Evolutionary conservation across 2,888 invertebrate species (phyloP), one percentile per base, ranked within the genome.

Genomic region (Drosophila quinaria): DNA sequence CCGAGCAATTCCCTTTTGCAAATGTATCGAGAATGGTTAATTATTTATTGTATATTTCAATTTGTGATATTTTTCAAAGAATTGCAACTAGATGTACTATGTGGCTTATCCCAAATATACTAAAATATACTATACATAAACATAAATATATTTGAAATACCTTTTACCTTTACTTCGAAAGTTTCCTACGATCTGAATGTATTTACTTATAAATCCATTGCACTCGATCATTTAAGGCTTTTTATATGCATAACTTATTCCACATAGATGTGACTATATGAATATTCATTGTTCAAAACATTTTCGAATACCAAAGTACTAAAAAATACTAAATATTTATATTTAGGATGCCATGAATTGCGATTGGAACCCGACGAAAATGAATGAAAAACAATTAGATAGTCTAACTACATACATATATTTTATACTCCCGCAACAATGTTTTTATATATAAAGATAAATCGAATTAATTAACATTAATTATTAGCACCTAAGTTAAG

Each of bases 51-150:
- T 80, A 78, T 82, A 87, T 84, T 89, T 89, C 74, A 68, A 87
- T 87, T 87, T 87, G 87, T 87, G 87, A 87, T 87, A 87, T 87
- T 89, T 86, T 87, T 89, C 68, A 82, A 87, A 85, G 82, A 87
- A 85, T 87, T 87, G 78, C 82, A 81, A 82, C 88, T 84, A 87
- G 86, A 71, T 71, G 51, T 87, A 87, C 87, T 89, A 84, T 84
- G 89, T 86, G 89, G 89, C 86, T 86, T 89, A 87, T 69, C 69
- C 84, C 78, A 54, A 75, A 75, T 39, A 69, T 42, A 60, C 22
- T 51, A 46, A 51, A 22, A 44, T 39, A 51, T 47, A 58, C 35
- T 37, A 61, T 61, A 56, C 22, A 39, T 22, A 62, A 9, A 59
- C 29, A 59, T 11, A 63, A 17, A 52, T 58, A 55, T 44, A 63